A percentile compares a stretch with the other conserved stretches of the same genome.
Evolutionary conservation across 2,113 vertebrate genomes (phyloP).

Genomic region (Microtus montanus): DNA sequence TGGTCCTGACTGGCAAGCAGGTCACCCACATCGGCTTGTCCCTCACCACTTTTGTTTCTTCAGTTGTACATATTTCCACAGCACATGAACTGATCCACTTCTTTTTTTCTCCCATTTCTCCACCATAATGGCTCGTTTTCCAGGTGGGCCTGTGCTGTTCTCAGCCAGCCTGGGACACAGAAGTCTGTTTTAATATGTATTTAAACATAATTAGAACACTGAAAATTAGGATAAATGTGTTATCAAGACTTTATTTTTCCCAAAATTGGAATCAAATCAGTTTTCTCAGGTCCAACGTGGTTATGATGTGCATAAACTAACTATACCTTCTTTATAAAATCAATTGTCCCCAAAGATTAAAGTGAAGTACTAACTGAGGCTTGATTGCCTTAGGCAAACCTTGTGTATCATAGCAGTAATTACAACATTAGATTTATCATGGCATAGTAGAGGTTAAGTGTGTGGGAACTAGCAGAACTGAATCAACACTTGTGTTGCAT

Average conservation of each 20-base stretch:
- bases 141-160: too few relatives aligned
- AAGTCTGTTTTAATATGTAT: too few relatives aligned
- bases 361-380: fast-evolving
- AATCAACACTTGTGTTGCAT: too few relatives aligned
- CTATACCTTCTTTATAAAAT: too few relatives aligned
- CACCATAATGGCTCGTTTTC: too few relatives aligned
- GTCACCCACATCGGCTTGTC: too few relatives aligned
- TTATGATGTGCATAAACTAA: background rate
- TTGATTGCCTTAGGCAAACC: background rate
- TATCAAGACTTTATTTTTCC: background rate
- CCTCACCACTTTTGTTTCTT: too few relatives aligned
- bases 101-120: too few relatives aligned
- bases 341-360: background rate
- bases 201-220: background rate
- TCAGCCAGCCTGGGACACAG: too few relatives aligned
- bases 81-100: too few relatives aligned
- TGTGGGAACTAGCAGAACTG: background rate
- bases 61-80: too few relatives aligned
- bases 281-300: background rate
- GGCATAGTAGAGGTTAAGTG: background rate
- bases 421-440: background rate
- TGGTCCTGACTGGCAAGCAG: too few relatives aligned
- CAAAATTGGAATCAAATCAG: background rate
- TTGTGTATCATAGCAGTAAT: background rate
- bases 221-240: background rate